These are phyloP conservation scores for Conger conger DNA, from an alignment of 2,113 vertebrate species.

Conservation along the genomic window DNA sequence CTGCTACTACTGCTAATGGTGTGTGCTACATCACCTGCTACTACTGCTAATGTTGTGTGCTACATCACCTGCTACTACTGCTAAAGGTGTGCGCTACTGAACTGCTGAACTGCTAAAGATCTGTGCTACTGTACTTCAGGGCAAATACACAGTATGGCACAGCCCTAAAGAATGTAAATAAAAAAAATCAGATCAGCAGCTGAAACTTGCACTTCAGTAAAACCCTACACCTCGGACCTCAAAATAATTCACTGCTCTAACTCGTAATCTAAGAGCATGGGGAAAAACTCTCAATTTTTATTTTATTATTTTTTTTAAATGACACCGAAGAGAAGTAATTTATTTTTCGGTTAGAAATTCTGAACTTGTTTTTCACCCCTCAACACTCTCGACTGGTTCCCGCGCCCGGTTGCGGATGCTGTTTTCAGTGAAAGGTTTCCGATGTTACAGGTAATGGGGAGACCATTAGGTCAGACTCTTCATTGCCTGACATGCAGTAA, in stretches of 20 bases:
- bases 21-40: too few species aligned
- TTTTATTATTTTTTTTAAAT: not conserved
- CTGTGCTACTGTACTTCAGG: too few species aligned
- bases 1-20: too few species aligned
- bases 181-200: not conserved
- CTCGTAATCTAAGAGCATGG: not conserved
- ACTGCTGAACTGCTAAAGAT: too few species aligned
- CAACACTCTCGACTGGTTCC: conserved; percentile 58
- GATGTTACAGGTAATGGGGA: conserved; percentile 94
- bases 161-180: not conserved
- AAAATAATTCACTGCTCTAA: not conserved
- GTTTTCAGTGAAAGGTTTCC: conserved; percentile 80
- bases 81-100: too few species aligned
- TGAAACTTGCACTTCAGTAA: not conserved
- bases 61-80: too few species aligned
- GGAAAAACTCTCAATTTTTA: not conserved
- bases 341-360: not conserved
- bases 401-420: conserved; percentile 74
- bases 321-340: conserved; percentile 33
- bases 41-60: too few species aligned
- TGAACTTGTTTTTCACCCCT: conserved; percentile 38
- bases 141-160: too few species aligned
- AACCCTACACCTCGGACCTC: not conserved
- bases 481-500: conserved; percentile 99
- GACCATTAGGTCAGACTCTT: conserved; percentile 96